Evolutionary conservation across 2,113 vertebrate genomes (phyloP).

Genomic region (Actinemys pallida): DNA sequence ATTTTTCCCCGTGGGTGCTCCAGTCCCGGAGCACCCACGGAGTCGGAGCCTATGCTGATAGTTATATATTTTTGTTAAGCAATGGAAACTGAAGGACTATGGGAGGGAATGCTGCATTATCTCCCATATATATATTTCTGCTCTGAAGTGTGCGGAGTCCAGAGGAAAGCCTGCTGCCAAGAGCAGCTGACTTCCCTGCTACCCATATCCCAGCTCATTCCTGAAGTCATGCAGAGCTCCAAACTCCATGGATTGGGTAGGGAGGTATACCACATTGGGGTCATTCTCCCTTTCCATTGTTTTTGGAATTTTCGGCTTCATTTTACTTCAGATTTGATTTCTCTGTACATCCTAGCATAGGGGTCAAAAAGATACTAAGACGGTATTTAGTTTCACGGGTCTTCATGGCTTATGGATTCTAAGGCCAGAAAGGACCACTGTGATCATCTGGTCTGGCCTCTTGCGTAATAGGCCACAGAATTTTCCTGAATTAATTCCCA

Average conservation of each 20-base stretch:
- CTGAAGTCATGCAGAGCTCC: not conserved
- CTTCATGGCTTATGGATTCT: not conserved
- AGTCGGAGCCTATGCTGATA: rapidly evolving
- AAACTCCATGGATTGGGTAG: not conserved
- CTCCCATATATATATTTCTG: not conserved
- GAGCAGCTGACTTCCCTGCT: not conserved
- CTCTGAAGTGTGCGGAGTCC: not conserved
- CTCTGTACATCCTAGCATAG: not conserved
- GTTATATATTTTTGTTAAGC: not conserved
- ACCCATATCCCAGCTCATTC: not conserved
- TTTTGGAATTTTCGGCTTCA: not conserved
- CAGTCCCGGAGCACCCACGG: too few relatives aligned
- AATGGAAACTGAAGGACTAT: not conserved
- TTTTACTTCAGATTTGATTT: not conserved
- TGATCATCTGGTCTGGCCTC: not conserved
- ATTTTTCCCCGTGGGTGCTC: too few relatives aligned
- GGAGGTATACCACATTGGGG: not conserved
- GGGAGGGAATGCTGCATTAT: not conserved
- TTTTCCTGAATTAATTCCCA: not conserved
- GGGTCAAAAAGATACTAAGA: not conserved
- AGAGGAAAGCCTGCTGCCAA: not conserved
- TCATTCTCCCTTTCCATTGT: not conserved
- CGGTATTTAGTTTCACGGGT: not conserved
- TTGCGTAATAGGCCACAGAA: not conserved
- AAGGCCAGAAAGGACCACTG: not conserved